Evolutionary conservation across 2,888 invertebrate species (phyloP), one percentile per base, ranked within the genome.

Genomic region (Andrena haemorrhoa): DNA sequence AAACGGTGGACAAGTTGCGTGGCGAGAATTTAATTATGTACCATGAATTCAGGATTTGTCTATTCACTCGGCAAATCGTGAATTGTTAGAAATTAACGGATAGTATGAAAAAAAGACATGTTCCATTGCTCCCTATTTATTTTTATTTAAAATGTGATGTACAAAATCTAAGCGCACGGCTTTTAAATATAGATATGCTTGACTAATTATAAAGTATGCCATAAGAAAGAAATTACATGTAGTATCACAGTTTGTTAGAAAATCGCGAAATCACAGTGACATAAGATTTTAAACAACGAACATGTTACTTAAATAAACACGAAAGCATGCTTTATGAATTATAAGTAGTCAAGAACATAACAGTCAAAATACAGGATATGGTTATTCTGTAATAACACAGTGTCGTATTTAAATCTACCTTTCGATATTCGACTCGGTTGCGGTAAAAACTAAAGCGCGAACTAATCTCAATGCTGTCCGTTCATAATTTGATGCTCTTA

Each of bases 201-300:
- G 84, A 79, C 82, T 79, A 74, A 73, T 70, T 86, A 88, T 85
- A 88, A 88, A 88, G 85, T 83, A 86, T 81, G 85, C 75, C 75
- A 85, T 88, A 88, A 79, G 88, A 85, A 85, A 79, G 73, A 79
- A 88, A 85, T 86, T 88, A 88, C 83, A 88, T 82, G 81, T 88
- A 88, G 77, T 88, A 88, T 88, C 88, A 88, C 88, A 88, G 88
- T 86, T 89, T 88, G 77, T 84, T 86, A 81, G 77, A 88, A 87
- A 88, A 83, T 84, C 73, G 82, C 72, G 82, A 88, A 88, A 88
- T 88, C 88, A 88, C 88, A 88, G 87, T 88, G 88, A 88, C 86
- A 82, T 81, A 79, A 88, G 81, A 86, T 75, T 86, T 88, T 77
- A 76, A 75, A 78, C 70, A 79, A 77, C 71, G 85, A 81, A 73